Conservation (phyloP, 2,113 vertebrate genomes). For the Hipposideros armiger region DNA sequence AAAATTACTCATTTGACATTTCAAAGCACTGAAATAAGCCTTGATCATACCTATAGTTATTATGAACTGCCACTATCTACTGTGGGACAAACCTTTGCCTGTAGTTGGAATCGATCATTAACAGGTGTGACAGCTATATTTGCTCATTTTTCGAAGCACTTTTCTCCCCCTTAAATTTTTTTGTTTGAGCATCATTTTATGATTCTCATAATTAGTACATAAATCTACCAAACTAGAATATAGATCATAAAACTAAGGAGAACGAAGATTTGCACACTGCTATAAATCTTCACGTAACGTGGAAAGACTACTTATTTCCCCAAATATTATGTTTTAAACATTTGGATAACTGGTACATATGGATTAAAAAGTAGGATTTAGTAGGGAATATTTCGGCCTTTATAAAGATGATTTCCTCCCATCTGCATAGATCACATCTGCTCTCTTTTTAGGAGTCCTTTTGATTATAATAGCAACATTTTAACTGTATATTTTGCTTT, state of each 20-base stretch:
- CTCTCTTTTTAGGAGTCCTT: neutral
- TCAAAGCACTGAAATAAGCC: conserved; percentile 77
- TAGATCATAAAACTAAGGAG: neutral
- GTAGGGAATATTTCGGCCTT: neutral
- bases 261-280: neutral
- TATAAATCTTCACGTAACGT: conserved; percentile 2
- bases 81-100: conserved; percentile 58
- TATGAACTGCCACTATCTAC: conserved; percentile 63
- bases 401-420: neutral
- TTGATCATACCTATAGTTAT: conserved; percentile 66
- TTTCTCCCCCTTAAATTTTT: neutral
- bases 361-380: conserved; percentile 39
- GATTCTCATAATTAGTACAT: conserved; percentile 10
- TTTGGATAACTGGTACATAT: neutral
- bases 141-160: conserved; percentile 18
- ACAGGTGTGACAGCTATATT: conserved; percentile 23
- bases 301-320: neutral
- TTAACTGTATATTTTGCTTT: neutral
- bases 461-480: neutral
- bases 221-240: neutral
- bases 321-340: conserved; percentile 52
- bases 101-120: conserved; percentile 47
- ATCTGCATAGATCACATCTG: neutral
- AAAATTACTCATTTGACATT: conserved; percentile 79
- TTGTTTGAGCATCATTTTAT: conserved; percentile 48